Percentiles rank a stretch among this genome's conserved stretches.
phyloP scores from a whole-genome alignment of 2,113 vertebrate genomes.

The Ailurus styani region DNA sequence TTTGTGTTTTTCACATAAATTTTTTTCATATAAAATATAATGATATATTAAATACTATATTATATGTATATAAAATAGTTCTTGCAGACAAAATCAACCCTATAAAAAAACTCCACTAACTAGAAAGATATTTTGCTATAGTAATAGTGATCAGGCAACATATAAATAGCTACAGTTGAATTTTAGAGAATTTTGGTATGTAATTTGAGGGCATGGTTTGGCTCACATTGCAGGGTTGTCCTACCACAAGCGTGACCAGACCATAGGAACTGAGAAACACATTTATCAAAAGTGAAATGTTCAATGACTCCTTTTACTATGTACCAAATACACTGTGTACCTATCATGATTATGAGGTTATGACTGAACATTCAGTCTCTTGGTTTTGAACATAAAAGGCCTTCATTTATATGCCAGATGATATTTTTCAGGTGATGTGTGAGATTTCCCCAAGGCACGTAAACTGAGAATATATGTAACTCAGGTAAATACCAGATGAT shows the following conservation, averaged over 20 bases:
- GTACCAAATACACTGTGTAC: conserved; percentile 44
- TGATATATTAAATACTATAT: not conserved
- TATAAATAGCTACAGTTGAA: conserved; percentile 56
- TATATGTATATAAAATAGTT: not conserved
- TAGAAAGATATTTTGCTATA: conserved; percentile 49
- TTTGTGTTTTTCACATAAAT: not conserved
- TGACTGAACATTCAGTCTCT: conserved; percentile 37
- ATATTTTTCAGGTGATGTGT: conserved; percentile 39
- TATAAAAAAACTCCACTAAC: conserved; percentile 42
- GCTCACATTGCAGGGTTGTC: conserved; percentile 3
- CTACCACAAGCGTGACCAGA: conserved; percentile 53
- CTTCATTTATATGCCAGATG: conserved; percentile 30
- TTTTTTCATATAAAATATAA: not conserved
- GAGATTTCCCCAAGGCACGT: not conserved
- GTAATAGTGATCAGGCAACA: conserved; percentile 33
- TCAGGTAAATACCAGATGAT: not conserved
- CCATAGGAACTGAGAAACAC: conserved; percentile 51
- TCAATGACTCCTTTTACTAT: conserved; percentile 62
- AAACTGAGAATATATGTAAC: conserved; percentile 17
- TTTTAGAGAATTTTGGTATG: conserved; percentile 43
- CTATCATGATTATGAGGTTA: conserved; percentile 46
- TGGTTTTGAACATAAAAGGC: conserved; percentile 44
- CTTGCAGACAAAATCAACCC: not conserved
- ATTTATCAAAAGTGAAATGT: conserved; percentile 62
- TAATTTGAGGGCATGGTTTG: conserved; percentile 71